Base-by-base conservation (phyloP, 2,888 invertebrate genomes). In the Nudaria mundana region DNA sequence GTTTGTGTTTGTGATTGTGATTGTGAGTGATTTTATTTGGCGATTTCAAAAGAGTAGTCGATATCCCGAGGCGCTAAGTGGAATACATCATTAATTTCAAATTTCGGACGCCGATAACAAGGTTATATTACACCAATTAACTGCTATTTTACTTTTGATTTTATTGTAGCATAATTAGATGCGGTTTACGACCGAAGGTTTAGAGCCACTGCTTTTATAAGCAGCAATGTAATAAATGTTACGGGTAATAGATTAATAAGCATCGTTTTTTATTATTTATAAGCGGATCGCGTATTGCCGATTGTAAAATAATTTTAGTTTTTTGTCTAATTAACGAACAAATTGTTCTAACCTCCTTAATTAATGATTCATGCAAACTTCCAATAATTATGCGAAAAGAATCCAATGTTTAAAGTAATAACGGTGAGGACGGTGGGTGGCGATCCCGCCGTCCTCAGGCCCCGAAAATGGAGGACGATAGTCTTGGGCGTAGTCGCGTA, bases 161-260 rank as follows among this genome's bases (percentile, higher is more conserved):
- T 74, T 78, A 79, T 69, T 68, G 66, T 50, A 52, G 57, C 49
- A 62, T 73, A 76, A 79, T 78, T 70, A 79, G 70, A 71, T 63
- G 47, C 30, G 52, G 53, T 69, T 71, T 65, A 66, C 55, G 41
- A 52, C 52, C 47, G 36, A 70, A 72, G 71, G 69, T 67, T 75
- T 64, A 51, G 64, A 69, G 63, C 70, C 67, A 58, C 65, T 70
- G 67, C 54, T 37, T 53, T 53, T 49, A 50, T 40, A n/a, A 43
- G 20, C 30, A 37, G 18, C 32, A 18, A 28, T 37, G 43, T 44
- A 46, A 49, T 48, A 48, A 44, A 38, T 32, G 30, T 41, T 45
- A 51, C 40, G 40, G 44, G 29, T 40, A 18, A 37, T 40, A 31
- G 34, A 32, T 40, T 38, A 36, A 35, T 44, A 40, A 44, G 32